Evolutionary conservation across 1,140 invertebrate genomes (phyloP).

Genomic region (Drosophila elegans): DNA sequence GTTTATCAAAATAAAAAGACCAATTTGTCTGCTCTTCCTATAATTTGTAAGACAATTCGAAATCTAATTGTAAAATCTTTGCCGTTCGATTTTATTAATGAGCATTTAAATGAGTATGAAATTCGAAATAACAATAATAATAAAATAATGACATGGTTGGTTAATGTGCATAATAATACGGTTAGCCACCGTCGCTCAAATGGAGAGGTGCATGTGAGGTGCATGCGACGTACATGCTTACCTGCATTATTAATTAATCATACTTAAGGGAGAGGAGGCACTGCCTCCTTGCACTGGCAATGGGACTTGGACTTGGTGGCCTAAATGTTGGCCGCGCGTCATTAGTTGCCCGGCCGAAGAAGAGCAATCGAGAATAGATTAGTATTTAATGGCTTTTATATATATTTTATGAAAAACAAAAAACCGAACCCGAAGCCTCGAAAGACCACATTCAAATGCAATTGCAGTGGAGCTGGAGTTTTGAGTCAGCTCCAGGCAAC

Average conservation of each 20-base stretch:
- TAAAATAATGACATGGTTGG: conserved; percentile 39
- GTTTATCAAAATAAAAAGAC: too few relatives aligned
- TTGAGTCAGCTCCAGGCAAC: conserved; percentile 26
- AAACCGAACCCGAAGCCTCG: conserved; percentile 37
- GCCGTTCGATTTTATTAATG: conserved; percentile 14
- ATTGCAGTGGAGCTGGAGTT: conserved; percentile 49
- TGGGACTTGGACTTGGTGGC: conserved; percentile 23
- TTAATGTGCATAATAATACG: conserved; percentile 46
- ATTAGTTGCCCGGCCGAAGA: conserved; percentile 57
- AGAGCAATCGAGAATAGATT: conserved; percentile 84
- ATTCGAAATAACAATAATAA: conserved; percentile 46
- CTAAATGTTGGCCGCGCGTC: conserved; percentile 61
- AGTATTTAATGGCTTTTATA: conserved; percentile 84
- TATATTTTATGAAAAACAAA: conserved; percentile 33
- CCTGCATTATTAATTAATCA: conserved; percentile 56
- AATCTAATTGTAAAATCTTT: background rate
- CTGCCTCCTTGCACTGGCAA: conserved; percentile 33
- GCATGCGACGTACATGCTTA: conserved; percentile 31
- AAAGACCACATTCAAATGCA: conserved; percentile 68
- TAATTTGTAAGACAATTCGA: background rate
- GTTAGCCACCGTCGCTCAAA: conserved; percentile 22
- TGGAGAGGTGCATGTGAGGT: conserved; percentile 9
- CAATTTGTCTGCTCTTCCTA: background rate
- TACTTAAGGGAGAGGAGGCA: conserved; percentile 52
- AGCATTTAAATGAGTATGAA: conserved; percentile 41